Evolutionary conservation across 2,113 vertebrate genomes (phyloP), one percentile per base, ranked within the genome.

Genomic region (Zeus faber): DNA sequence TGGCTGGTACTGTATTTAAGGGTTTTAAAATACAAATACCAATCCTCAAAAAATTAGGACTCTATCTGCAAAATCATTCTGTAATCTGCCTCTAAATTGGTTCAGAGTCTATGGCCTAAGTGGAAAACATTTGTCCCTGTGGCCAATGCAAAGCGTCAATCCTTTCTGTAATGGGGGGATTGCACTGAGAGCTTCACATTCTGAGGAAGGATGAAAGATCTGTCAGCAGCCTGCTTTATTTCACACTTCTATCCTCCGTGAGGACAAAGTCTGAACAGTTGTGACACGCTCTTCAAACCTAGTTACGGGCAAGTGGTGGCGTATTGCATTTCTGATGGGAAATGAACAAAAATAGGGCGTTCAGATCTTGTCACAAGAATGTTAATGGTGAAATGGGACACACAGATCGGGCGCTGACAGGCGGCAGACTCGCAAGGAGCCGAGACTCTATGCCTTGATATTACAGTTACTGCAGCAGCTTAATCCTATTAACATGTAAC

Each of bases 41-140:
- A 87, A 88, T 87, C 88, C 81, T 71, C 44, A 49, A 64, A 76
- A 87, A 88, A 84, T 71, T 67, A 72, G 45, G 59, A 80, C 54
- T 67, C 78, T 87, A 89, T 85, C 75, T 79, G 72, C 60, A 70
- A 85, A 85, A 89, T 89, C 76, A 66, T 78, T 73, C 70, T 20
- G 58, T 88, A 89, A 90, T 89, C 85, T 85, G 69, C 66, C 62
- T 68, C 70, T 70, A 84, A 89, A 90, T 84, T 87, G 84, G 66
- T 77, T 86, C 63, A 44, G 80, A 86, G 79, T 81, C 72, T 65
- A 58, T 54, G 65, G 64, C 31, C 46, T 74, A 65, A 81, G 76
- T 62, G 62, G 76, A 76, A 77, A 81, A 68, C 69, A 71, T 76
- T 46, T 76, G 65, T 63, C 66, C 70, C 78, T 44, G 74, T 72